A percentile compares a stretch with the other conserved stretches of the same genome.
Conservation (phyloP, 2,888 invertebrate genomes). For the Phragmatobia fuliginosa region DNA sequence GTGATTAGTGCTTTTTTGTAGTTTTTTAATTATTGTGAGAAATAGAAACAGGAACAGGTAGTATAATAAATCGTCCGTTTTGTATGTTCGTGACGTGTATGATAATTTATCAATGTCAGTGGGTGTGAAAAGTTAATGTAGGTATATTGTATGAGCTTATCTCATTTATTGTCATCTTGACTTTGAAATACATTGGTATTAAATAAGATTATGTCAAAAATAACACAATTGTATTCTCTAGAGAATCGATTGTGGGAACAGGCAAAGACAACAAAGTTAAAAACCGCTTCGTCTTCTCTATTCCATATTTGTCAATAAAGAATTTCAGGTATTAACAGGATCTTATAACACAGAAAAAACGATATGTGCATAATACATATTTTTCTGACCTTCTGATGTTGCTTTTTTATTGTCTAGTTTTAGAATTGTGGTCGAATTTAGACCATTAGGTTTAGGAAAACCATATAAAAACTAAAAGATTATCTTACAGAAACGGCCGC, state of each 20-base stretch:
- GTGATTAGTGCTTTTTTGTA: too few relatives aligned
- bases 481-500: slow-evolving; percentile 91
- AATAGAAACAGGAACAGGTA: not conserved
- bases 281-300: not conserved
- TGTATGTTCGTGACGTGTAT: not conserved
- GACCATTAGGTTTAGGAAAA: not conserved
- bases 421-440: not conserved
- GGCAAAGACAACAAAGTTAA: not conserved
- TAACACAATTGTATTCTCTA: not conserved
- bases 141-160: not conserved
- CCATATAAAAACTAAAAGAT: not conserved
- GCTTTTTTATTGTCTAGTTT: not conserved
- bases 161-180: not conserved
- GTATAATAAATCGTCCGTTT: not conserved
- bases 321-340: not conserved
- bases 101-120: not conserved
- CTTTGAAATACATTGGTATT: not conserved
- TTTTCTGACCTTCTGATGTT: not conserved
- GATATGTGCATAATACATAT: not conserved
- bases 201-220: not conserved
- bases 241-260: not conserved
- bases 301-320: not conserved
- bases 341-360: not conserved
- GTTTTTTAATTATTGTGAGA: not conserved
- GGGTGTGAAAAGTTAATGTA: not conserved